Evolutionary conservation across 2,113 vertebrate species (phyloP).

Genomic region (Alligator mississippiensis): DNA sequence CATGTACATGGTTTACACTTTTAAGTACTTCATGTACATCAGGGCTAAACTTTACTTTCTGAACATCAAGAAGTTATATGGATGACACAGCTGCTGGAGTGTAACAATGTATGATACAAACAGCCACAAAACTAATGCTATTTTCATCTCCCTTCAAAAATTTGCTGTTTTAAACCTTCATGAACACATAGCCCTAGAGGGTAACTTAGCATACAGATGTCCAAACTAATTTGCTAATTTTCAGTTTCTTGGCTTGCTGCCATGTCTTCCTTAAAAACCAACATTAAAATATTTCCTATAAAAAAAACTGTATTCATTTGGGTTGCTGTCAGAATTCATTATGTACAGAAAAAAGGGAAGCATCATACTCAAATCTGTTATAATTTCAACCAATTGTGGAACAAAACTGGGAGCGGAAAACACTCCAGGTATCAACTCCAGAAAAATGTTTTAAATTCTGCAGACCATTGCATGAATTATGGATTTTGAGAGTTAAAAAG

Average conservation of each 20-base stretch:
- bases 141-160: conserved; percentile 71
- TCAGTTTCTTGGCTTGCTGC: conserved; percentile 72
- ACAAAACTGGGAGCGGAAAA: conserved; percentile 70
- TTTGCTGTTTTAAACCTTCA: conserved; percentile 41
- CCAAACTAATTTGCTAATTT: conserved; percentile 68
- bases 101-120: conserved; percentile 35
- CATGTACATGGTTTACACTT: conserved; percentile 79
- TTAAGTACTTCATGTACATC: conserved; percentile 81
- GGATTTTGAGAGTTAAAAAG: conserved; percentile 65
- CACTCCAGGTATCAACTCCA: conserved; percentile 68
- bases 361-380: background rate
- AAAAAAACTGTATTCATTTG: too few species aligned
- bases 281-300: background rate
- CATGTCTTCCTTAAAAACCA: conserved; percentile 77
- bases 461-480: conserved; percentile 30
- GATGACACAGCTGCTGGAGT: conserved; percentile 75
- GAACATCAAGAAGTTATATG: conserved; percentile 49
- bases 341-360: conserved; percentile 46
- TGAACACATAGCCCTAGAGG: conserved; percentile 70
- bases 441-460: conserved; percentile 60
- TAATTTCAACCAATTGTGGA: conserved; percentile 48
- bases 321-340: conserved; percentile 31
- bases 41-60: conserved; percentile 70
- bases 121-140: conserved; percentile 65
- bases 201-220: conserved; percentile 56